A percentile compares a stretch with the other conserved stretches of the same genome.
These are phyloP conservation scores for Paramuricea clavata DNA, from an alignment of 92 coral and sea anemone species.

Conservation along the genomic window DNA sequence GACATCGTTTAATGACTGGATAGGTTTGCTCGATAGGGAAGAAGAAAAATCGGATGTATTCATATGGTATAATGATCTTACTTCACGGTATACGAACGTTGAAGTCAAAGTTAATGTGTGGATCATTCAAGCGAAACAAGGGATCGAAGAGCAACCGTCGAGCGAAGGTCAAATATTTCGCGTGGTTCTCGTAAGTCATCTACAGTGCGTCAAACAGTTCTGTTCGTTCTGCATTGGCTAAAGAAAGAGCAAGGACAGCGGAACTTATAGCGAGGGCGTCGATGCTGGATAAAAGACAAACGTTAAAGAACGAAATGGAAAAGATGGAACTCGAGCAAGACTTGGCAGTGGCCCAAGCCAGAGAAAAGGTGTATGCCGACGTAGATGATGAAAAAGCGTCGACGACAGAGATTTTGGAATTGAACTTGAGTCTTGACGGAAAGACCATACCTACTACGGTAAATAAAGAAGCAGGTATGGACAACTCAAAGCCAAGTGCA, in stretches of 20 bases:
- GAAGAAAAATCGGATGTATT: neutral
- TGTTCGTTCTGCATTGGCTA: conserved; percentile 14
- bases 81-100: too few species aligned
- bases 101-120: neutral
- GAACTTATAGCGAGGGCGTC: neutral
- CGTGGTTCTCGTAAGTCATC: neutral
- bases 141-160: conserved; percentile 12
- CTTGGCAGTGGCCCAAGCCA: conserved; percentile 11
- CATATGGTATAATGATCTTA: neutral
- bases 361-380: neutral
- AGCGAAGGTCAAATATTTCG: conserved; percentile 1
- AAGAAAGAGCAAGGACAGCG: conserved; percentile 1
- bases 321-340: conserved; percentile 10
- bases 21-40: neutral
- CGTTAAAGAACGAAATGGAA: conserved; percentile 11
- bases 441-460: neutral
- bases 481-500: conserved; percentile 33
- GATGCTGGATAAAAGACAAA: neutral
- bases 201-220: neutral
- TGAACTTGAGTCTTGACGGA: neutral
- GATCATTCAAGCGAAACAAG: conserved; percentile 18
- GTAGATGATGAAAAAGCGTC: neutral
- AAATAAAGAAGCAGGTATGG: neutral
- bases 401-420: neutral
- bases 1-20: neutral